Percentiles rank a stretch among this genome's conserved stretches.
Conservation (phyloP, 2,888 invertebrate genomes). For the Chrysodeixis includens region DNA sequence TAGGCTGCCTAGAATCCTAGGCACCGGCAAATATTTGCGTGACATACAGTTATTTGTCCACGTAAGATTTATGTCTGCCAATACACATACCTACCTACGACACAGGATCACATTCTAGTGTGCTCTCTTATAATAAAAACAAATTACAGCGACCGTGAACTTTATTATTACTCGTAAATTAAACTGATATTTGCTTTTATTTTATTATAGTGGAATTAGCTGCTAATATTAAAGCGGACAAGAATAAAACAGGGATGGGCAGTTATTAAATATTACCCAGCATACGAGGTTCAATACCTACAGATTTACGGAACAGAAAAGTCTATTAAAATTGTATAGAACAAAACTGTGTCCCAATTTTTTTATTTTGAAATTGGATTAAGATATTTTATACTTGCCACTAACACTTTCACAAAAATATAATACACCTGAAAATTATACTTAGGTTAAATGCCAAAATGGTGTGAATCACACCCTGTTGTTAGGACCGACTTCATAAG, state of each 20-base stretch:
- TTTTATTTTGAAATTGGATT: too few species aligned
- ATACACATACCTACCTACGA: not conserved
- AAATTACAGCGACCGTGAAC: slow-evolving; percentile 24
- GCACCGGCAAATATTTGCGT: slow-evolving; percentile 1
- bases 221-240: slow-evolving; percentile 14
- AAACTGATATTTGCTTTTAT: slow-evolving; percentile 3
- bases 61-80: slow-evolving; percentile 2
- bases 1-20: not conserved
- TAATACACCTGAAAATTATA: too few species aligned
- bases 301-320: slow-evolving; percentile 12
- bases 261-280: slow-evolving; percentile 18
- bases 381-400: too few species aligned
- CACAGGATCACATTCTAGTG: not conserved
- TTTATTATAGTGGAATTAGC: not conserved
- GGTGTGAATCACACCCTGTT: too few species aligned
- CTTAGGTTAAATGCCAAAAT: too few species aligned
- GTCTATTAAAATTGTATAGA: not conserved
- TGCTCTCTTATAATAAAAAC: slow-evolving; percentile 5
- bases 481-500: too few species aligned
- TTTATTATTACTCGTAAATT: slow-evolving; percentile 18
- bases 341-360: not conserved
- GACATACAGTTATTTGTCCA: not conserved
- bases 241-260: slow-evolving; percentile 20
- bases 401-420: too few species aligned
- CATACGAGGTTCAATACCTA: slow-evolving; percentile 27